Base-by-base conservation (phyloP, 2,888 invertebrate species). In the Drosophila parthenogenetica region DNA sequence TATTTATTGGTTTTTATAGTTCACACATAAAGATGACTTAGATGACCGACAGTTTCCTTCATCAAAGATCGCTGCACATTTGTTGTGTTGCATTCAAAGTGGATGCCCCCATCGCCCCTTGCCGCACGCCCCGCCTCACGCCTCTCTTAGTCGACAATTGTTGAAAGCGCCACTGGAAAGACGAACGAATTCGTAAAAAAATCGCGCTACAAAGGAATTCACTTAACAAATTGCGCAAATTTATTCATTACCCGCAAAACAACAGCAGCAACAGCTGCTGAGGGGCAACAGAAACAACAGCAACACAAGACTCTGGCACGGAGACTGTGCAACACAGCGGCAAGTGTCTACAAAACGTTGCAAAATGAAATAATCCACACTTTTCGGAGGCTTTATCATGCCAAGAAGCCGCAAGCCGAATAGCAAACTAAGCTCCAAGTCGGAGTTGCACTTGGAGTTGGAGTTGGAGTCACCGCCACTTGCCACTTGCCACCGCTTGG, bases 211-310 rank as follows among this genome's bases (percentile, higher is more conserved):
- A 89, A 84, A 89, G 73, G 87, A 89, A 90, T 90, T 88, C 90
- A 89, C 90, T 88, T 88, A 88, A 88, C 88, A 88, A 88, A 88
- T 88, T 88, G 90, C 89, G 79, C 90, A 88, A 88, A 89, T 88
- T 90, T 88, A 90, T 88, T 90, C 89, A 89, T 89, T 89, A 80
- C 84, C 84, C 85, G 76, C 81, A 69, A 69, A 83, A 83, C 81
- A 88, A 77, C 83, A 70, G 55, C 75, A 53, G 25, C 68, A 66
- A 46, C 74, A 59, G 62, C 39, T 11, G 68, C 50, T 40, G 72
- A 45, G 39, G 32, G 45, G 22, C 29, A 32, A 39, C 19, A 39
- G 37, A n/a, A n/a, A n/a, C 37, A 45, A 55, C 42, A 40, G 43
- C 39, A 22, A 22, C 54, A 35, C 11, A 49, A 11, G 11, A 10